Base-by-base conservation (phyloP, 1,140 invertebrate species). In the Odontomachus brunneus region DNA sequence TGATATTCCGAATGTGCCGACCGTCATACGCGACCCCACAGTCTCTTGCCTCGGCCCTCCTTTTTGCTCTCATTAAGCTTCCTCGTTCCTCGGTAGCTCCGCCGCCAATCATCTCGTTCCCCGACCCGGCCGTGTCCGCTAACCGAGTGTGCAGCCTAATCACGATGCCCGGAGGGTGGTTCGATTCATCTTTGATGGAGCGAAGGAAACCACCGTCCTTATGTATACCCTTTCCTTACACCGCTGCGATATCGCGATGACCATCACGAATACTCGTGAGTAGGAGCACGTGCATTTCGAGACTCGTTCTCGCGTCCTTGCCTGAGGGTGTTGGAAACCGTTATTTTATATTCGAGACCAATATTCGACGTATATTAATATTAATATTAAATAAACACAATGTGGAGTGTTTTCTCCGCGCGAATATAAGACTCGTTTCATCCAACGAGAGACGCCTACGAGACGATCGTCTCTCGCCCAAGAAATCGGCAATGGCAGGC, bases 111-210 rank as follows among this genome's bases (percentile, higher is more conserved):
- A 85, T 57, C 69, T 78, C 57, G 76, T 62, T 67, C 57, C 69
- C 78, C 53, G 63, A 65, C 22, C 60, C 75, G 48, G 75, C 75
- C 74, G 81, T 85, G 84, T 81, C 72, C 26, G 48, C 62, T 80
- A 71, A 80, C 75, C 44, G 65, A 71, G 75, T 59, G 51, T 57
- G 38, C 38, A 59, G 57, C 55, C 53, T 63, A 82, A 76, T 84
- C 81, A 57, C 84, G 78, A 67, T 82, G 80, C 83, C 81, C 59
- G 71, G 60, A 86, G 88, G 87, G 83, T 86, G 87, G 83, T 86
- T 86, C 71, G 88, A 86, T 85, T 84, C 81, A 84, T 76, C 82
- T 76, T 75, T 76, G 62, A 78, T 83, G 60, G 72, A 66, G 38
- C 38, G 73, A 55, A 76, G 57, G 44, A 44, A 55, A 33, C 60